Evolutionary conservation across 2,888 invertebrate species (phyloP).

Genomic region (Tipula lateralis): DNA sequence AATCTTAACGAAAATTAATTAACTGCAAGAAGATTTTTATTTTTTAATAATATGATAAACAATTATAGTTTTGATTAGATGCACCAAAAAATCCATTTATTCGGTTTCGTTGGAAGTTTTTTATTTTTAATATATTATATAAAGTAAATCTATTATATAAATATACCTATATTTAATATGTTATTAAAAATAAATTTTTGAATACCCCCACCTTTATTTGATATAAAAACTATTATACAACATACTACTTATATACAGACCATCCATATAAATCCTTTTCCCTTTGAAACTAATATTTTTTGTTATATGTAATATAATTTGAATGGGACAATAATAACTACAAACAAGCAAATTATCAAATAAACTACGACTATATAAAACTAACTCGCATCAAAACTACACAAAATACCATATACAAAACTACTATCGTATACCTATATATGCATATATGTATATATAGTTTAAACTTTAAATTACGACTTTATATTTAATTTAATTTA

Average conservation of each 20-base stretch:
- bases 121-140: neutral
- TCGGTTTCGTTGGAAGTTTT: neutral
- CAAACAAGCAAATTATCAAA: neutral
- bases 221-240: neutral
- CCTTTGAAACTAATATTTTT: neutral
- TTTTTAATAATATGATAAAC: neutral
- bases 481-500: neutral
- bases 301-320: neutral
- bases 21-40: conserved; percentile 15
- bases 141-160: neutral
- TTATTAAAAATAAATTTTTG: neutral
- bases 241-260: neutral
- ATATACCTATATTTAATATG: neutral
- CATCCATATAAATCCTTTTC: neutral
- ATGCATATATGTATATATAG: neutral
- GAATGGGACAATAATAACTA: neutral
- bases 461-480: neutral
- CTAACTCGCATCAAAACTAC: neutral
- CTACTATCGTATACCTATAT: neutral
- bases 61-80: neutral
- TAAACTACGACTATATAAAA: neutral
- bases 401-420: neutral
- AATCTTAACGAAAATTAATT: neutral
- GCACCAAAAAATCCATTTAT: neutral
- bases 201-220: neutral